Evolutionary conservation across 2,888 invertebrate species (phyloP).

Genomic region (Nephrotoma guestfalica): DNA sequence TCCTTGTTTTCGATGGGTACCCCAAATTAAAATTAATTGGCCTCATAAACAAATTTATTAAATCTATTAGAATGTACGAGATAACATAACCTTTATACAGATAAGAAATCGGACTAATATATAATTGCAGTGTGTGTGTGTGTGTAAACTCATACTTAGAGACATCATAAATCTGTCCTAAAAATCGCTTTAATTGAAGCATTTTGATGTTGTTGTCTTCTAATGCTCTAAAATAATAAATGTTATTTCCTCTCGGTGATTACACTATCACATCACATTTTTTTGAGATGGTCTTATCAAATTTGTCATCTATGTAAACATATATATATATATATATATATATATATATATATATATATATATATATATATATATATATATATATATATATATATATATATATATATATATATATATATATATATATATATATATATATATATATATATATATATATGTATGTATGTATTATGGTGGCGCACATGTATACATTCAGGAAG

Average conservation of each 20-base stretch:
- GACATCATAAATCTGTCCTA: neutral
- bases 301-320: neutral
- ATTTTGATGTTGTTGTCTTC: neutral
- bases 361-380: neutral
- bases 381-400: neutral
- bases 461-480: neutral
- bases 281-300: neutral
- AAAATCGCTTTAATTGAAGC: neutral
- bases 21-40: neutral
- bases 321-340: neutral
- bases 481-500: neutral
- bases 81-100: neutral
- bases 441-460: neutral
- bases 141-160: neutral
- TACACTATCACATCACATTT: neutral
- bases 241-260: neutral
- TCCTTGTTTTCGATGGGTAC: neutral
- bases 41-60: neutral
- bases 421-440: neutral
- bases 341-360: neutral
- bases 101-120: neutral
- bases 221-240: neutral
- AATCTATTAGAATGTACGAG: neutral
- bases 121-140: neutral
- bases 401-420: neutral